A percentile compares a stretch with the other conserved stretches of the same genome.
Evolutionary conservation across 2,888 invertebrate genomes (phyloP).

Genomic region (Hecatera dysodea): DNA sequence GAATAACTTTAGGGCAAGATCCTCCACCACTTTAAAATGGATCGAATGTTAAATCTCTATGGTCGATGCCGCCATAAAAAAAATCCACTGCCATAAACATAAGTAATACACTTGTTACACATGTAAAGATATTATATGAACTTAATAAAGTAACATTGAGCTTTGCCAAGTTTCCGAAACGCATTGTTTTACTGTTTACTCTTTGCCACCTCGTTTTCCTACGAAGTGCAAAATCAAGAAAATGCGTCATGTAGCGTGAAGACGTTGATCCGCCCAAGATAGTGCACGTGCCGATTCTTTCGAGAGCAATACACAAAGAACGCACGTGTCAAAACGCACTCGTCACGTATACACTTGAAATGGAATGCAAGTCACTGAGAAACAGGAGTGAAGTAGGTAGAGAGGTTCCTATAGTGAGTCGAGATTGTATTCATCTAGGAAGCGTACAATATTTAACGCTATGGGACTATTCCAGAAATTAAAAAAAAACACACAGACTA

Average conservation of each 20-base stretch:
- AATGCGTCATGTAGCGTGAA: background rate
- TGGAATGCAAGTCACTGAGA: background rate
- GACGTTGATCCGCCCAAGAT: conserved; percentile 25
- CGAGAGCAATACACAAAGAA: conserved; percentile 27
- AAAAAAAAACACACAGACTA: too few species aligned
- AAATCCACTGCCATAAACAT: too few species aligned
- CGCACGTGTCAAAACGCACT: conserved; percentile 40
- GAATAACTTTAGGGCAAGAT: too few species aligned
- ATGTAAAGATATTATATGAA: too few species aligned
- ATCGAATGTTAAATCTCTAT: too few species aligned
- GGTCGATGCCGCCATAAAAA: too few species aligned
- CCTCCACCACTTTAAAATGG: too few species aligned
- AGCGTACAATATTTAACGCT: background rate
- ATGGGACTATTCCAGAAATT: too few species aligned
- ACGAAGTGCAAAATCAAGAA: conserved; percentile 15
- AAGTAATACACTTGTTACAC: too few species aligned
- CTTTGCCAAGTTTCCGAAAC: background rate
- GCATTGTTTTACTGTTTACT: background rate
- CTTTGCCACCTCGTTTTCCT: background rate
- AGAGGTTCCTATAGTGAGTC: background rate
- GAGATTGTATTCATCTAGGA: background rate
- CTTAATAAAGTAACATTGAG: background rate
- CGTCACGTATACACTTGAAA: conserved; percentile 1
- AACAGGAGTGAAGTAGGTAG: conserved; percentile 8
- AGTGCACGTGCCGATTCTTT: conserved; percentile 29